phyloP scores from a whole-genome alignment of 1,140 invertebrate species.

The Drosophila carrolli region DNA sequence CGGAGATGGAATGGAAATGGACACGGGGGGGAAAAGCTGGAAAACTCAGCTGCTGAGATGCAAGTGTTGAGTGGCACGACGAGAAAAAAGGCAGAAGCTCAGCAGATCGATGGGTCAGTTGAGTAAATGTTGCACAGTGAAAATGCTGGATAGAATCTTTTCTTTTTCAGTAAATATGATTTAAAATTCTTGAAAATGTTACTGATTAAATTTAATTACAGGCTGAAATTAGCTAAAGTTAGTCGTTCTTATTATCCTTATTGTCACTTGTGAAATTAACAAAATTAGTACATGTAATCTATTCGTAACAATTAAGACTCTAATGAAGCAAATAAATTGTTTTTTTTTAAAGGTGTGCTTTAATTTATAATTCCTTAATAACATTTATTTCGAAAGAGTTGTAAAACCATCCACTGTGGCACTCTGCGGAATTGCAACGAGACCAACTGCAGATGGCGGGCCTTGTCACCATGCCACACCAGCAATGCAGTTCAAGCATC shows the following conservation, averaged over 20 bases:
- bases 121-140: slow-evolving; percentile 29
- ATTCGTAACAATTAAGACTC: too few species aligned
- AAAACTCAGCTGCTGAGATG: slow-evolving; percentile 55
- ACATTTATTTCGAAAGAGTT: not conserved
- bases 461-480: slow-evolving; percentile 33
- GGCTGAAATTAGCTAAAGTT: too few species aligned
- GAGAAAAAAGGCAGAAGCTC: slow-evolving; percentile 15
- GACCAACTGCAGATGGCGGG: slow-evolving; percentile 30
- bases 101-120: slow-evolving; percentile 49
- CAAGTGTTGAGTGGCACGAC: slow-evolving; percentile 37
- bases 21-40: not conserved
- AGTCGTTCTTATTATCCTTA: too few species aligned
- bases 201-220: too few species aligned
- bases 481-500: slow-evolving; percentile 17
- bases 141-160: not conserved
- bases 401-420: slow-evolving; percentile 20
- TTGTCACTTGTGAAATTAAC: too few species aligned
- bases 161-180: too few species aligned
- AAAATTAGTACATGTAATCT: too few species aligned
- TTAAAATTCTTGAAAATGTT: too few species aligned
- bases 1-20: slow-evolving; percentile 28
- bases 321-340: too few species aligned
- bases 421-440: slow-evolving; percentile 11
- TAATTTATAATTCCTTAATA: too few species aligned
- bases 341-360: not conserved